Conservation (phyloP, 35 echinoderm and acorn worm genomes). For the Lytechinus variegatus region DNA sequence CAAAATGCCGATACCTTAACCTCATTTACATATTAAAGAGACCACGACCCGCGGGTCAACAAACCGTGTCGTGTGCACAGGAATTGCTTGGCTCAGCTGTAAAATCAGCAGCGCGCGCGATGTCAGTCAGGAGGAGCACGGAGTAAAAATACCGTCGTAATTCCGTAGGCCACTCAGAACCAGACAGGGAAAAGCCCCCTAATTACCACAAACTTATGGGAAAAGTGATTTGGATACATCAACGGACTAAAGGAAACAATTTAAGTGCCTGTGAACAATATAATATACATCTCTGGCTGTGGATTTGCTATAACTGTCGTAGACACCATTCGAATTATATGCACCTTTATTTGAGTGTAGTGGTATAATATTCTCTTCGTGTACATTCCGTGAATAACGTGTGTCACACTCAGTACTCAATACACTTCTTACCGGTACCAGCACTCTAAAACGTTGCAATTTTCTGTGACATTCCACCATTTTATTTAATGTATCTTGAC, state of each 20-base stretch:
- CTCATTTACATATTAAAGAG: conserved; percentile 26
- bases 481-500: background rate
- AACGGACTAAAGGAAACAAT: background rate
- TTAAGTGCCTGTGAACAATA: background rate
- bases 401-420: background rate
- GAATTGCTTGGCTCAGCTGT: conserved; percentile 42
- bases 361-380: background rate
- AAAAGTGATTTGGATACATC: background rate
- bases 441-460: background rate
- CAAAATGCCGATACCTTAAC: background rate
- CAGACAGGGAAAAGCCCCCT: background rate
- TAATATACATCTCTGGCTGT: background rate
- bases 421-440: background rate
- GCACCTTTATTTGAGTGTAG: background rate
- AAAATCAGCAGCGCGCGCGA: background rate
- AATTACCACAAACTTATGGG: background rate
- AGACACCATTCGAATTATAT: background rate
- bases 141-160: background rate
- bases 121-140: background rate
- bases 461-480: background rate
- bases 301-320: background rate
- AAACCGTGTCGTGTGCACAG: background rate
- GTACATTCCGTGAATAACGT: conserved; percentile 21
- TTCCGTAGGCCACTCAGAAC: background rate
- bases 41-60: background rate